A percentile compares a stretch with the other conserved stretches of the same genome.
Conservation (phyloP, 2,888 invertebrate genomes). For the Gastracanthus pulcherrimus region DNA sequence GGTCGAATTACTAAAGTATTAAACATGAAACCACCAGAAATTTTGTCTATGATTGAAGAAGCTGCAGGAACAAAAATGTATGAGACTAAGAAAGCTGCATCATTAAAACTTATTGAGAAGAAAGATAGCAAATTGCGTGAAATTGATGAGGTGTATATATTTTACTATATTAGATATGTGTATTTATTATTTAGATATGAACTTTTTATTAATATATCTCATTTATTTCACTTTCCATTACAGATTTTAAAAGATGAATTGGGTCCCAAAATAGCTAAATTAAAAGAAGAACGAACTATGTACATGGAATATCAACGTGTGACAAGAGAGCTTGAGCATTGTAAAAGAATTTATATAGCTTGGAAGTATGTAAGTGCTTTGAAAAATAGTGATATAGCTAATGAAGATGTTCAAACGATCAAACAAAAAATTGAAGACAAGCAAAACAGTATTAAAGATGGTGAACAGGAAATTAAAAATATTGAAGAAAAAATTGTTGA, state of each 20-base stretch:
- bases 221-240: slow-evolving; percentile 31
- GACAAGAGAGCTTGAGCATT: slow-evolving; percentile 90
- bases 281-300: slow-evolving; percentile 90
- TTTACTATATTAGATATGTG: slow-evolving; percentile 55
- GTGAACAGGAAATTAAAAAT: slow-evolving; percentile 79
- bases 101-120: slow-evolving; percentile 92
- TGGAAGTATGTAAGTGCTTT: slow-evolving; percentile 83
- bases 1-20: slow-evolving; percentile 98
- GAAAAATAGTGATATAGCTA: slow-evolving; percentile 79
- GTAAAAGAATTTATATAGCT: slow-evolving; percentile 86
- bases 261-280: slow-evolving; percentile 90
- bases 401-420: slow-evolving; percentile 79
- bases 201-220: background rate
- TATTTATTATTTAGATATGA: slow-evolving; percentile 26
- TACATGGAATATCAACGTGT: slow-evolving; percentile 93
- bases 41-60: slow-evolving; percentile 98
- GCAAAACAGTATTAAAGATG: slow-evolving; percentile 79
- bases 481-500: slow-evolving; percentile 82
- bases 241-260: slow-evolving; percentile 90
- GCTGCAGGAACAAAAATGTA: slow-evolving; percentile 99
- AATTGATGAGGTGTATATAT: slow-evolving; percentile 84
- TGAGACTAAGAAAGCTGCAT: slow-evolving; percentile 93
- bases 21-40: slow-evolving; percentile 99
- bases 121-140: slow-evolving; percentile 95
- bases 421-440: slow-evolving; percentile 81